A percentile compares a stretch with the other conserved stretches of the same genome.
Evolutionary conservation across 2,888 invertebrate species (phyloP).

Genomic region (Drosophila fungiperda): DNA sequence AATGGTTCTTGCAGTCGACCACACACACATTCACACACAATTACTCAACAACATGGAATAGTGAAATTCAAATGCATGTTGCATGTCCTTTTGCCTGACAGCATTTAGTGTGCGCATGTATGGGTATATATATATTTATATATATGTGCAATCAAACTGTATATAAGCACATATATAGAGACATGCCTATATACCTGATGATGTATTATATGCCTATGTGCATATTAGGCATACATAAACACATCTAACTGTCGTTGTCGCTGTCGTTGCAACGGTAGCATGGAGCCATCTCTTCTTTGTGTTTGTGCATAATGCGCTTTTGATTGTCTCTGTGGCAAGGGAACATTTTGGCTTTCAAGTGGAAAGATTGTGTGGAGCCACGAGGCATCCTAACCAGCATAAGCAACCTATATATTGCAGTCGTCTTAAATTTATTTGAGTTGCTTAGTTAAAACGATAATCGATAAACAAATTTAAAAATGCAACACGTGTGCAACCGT

Average conservation of each 20-base stretch:
- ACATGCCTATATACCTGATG: conserved; percentile 1
- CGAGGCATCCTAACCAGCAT: not conserved
- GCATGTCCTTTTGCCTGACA: conserved; percentile 67
- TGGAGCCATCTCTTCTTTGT: conserved; percentile 15
- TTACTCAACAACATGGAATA: conserved; percentile 33
- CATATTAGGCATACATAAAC: conserved; percentile 52
- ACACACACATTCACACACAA: conserved; percentile 16
- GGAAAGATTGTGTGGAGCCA: conserved; percentile 21
- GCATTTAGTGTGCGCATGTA: conserved; percentile 44
- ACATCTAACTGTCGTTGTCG: conserved; percentile 17
- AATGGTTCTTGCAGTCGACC: conserved; percentile 39
- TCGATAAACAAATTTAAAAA: not conserved
- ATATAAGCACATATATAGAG: conserved; percentile 10
- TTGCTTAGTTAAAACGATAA: not conserved
- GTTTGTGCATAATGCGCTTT: conserved; percentile 55
- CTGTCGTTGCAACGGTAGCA: not conserved
- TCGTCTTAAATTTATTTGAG: not conserved
- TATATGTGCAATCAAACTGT: conserved; percentile 15
- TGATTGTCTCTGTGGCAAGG: conserved; percentile 47
- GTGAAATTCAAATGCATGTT: conserved; percentile 57
- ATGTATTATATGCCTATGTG: conserved; percentile 24
- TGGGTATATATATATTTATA: conserved; percentile 12
- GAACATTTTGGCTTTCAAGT: conserved; percentile 55
- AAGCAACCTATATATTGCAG: not conserved
- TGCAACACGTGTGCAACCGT: not conserved